phyloP scores from a whole-genome alignment of 2,113 vertebrate genomes.

The Saccopteryx bilineata region DNA sequence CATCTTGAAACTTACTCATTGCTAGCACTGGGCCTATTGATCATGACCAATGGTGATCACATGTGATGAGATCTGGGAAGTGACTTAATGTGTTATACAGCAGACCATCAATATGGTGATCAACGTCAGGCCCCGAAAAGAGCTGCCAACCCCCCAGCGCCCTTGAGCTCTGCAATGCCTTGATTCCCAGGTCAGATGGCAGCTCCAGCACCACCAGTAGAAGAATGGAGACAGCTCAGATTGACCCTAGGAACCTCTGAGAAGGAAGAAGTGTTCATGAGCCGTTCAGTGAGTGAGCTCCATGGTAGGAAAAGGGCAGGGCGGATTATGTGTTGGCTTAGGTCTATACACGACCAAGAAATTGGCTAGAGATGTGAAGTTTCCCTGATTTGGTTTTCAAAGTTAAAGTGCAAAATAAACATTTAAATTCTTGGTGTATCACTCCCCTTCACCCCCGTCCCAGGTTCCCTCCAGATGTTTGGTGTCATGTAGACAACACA shows the following conservation, averaged over 20 bases:
- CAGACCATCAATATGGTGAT: not conserved
- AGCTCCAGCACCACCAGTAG: not conserved
- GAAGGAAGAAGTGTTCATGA: not conserved
- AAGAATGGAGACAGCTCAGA: not conserved
- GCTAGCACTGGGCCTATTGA: accelerated
- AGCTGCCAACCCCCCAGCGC: not conserved
- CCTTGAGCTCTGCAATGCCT: not conserved
- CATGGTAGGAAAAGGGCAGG: not conserved
- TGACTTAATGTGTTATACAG: accelerated
- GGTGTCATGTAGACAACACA: conserved; percentile 25
- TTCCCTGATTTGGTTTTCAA: conserved; percentile 56
- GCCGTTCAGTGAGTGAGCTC: not conserved
- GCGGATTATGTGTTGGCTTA: not conserved
- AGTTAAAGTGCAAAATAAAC: conserved; percentile 56
- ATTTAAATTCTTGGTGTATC: conserved; percentile 56
- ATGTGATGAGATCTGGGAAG: not conserved
- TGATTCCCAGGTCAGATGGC: not conserved
- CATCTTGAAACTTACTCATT: accelerated
- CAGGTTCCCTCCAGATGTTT: conserved; percentile 69
- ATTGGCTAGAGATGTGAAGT: conserved; percentile 23
- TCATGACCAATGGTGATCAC: accelerated
- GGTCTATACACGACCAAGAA: not conserved
- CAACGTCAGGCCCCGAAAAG: not conserved
- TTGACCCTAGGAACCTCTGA: not conserved
- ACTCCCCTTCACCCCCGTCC: too few species aligned